These are phyloP conservation scores for Drosophila kanapiae DNA, from an alignment of 1,140 invertebrate species.

Conservation along the genomic window DNA sequence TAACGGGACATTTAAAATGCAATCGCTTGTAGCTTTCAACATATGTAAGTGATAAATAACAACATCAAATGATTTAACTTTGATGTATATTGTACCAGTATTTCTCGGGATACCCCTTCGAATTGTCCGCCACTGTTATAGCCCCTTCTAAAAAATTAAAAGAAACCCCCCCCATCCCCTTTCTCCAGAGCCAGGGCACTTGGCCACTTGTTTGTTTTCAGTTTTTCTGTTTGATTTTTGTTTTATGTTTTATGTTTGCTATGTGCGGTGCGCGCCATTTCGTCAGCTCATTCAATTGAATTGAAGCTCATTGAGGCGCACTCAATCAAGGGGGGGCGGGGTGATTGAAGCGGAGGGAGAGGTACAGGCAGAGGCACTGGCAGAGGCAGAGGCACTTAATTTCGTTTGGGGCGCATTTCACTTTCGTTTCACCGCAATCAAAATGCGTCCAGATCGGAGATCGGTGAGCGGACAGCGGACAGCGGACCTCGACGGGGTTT, in stretches of 20 bases:
- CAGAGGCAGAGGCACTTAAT: conserved; percentile 53
- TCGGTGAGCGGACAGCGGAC: conserved; percentile 1
- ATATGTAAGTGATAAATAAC: background rate
- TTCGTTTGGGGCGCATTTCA: conserved; percentile 73
- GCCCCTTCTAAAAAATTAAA: conserved; percentile 17
- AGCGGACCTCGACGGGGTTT: background rate
- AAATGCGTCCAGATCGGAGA: conserved; percentile 52
- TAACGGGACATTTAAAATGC: background rate
- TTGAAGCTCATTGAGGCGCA: conserved; percentile 70
- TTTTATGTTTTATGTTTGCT: conserved; percentile 56
- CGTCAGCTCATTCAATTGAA: conserved; percentile 75
- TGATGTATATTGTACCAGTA: background rate
- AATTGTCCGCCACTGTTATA: background rate
- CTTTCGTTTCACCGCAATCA: conserved; percentile 74
- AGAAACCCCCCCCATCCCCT: background rate
- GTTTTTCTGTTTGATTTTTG: conserved; percentile 22
- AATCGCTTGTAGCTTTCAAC: too few relatives aligned
- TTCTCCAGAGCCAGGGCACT: conserved; percentile 6
- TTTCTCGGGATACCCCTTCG: background rate
- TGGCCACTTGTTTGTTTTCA: conserved; percentile 32
- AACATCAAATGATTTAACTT: background rate
- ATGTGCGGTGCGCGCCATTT: conserved; percentile 73
- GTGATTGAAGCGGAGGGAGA: conserved; percentile 6
- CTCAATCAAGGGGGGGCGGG: conserved; percentile 41
- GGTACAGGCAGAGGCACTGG: background rate